Conservation (phyloP, 2,888 invertebrate species). For the Pyrocoelia pectoralis region DNA sequence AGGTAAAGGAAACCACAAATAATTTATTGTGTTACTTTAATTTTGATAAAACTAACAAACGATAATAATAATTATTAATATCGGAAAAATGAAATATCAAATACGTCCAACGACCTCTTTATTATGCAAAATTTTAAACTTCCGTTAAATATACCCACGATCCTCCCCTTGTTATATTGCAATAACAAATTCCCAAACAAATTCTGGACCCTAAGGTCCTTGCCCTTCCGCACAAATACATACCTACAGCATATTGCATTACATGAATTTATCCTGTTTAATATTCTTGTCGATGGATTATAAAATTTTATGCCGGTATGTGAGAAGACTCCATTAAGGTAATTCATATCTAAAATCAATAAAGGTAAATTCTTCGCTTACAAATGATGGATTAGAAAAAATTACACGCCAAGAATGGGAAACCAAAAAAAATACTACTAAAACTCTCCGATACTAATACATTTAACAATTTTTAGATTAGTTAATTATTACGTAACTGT, state of each 20-base stretch:
- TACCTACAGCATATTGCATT: neutral
- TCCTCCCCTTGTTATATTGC: neutral
- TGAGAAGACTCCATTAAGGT: slow-evolving; percentile 10
- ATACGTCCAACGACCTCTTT: too few relatives aligned
- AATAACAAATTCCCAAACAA: slow-evolving; percentile 8
- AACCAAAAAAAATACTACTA: too few relatives aligned
- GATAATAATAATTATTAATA: too few relatives aligned
- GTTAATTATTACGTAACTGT: neutral
- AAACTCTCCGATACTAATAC: too few relatives aligned
- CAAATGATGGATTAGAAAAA: neutral
- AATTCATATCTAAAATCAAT: slow-evolving; percentile 1
- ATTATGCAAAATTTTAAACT: neutral
- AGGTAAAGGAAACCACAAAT: too few relatives aligned
- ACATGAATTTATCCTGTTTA: slow-evolving; percentile 8
- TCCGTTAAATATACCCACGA: neutral
- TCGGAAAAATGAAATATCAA: too few relatives aligned
- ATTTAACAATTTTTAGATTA: neutral
- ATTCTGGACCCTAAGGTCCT: slow-evolving; percentile 6
- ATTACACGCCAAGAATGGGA: too few relatives aligned
- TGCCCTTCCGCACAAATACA: slow-evolving; percentile 9
- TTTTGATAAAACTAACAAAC: too few relatives aligned
- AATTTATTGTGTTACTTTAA: too few relatives aligned
- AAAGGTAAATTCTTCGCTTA: neutral
- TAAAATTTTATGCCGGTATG: slow-evolving; percentile 12
- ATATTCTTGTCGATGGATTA: slow-evolving; percentile 14